phyloP scores from a whole-genome alignment of 2,113 vertebrate species.

The Suncus etruscus region DNA sequence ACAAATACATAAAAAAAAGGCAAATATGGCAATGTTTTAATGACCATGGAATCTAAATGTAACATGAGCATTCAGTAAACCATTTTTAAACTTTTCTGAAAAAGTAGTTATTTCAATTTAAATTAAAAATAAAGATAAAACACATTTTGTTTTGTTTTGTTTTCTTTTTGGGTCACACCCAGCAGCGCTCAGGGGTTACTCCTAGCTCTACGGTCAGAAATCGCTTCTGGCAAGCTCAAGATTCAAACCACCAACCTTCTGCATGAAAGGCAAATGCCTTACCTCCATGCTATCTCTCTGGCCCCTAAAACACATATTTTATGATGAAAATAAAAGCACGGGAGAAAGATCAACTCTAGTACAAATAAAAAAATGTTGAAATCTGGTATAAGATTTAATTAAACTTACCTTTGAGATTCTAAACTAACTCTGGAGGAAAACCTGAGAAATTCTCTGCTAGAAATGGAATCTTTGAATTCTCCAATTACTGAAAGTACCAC shows the following conservation, averaged over 20 bases:
- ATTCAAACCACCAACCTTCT: no score
- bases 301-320: neutral
- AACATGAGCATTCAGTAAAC: neutral
- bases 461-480: slow-evolving; percentile 75
- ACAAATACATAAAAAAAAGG: neutral
- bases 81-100: slow-evolving; percentile 6
- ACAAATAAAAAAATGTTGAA: slow-evolving; percentile 41
- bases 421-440: slow-evolving; percentile 64
- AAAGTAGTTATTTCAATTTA: slow-evolving; percentile 52
- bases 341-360: neutral
- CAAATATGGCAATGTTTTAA: neutral
- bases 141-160: no score
- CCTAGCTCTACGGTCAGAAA: no score
- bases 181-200: no score
- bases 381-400: slow-evolving; percentile 8
- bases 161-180: no score
- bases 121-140: neutral
- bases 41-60: neutral
- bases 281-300: no score
- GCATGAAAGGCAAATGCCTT: no score
- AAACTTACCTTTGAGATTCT: slow-evolving; percentile 88
- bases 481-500: slow-evolving; percentile 91
- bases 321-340: slow-evolving; percentile 20
- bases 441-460: slow-evolving; percentile 74
- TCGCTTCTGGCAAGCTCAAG: no score